A percentile compares a stretch with the other conserved stretches of the same genome.
phyloP scores from a whole-genome alignment of 1,140 invertebrate genomes.

The Magallana angulata region DNA sequence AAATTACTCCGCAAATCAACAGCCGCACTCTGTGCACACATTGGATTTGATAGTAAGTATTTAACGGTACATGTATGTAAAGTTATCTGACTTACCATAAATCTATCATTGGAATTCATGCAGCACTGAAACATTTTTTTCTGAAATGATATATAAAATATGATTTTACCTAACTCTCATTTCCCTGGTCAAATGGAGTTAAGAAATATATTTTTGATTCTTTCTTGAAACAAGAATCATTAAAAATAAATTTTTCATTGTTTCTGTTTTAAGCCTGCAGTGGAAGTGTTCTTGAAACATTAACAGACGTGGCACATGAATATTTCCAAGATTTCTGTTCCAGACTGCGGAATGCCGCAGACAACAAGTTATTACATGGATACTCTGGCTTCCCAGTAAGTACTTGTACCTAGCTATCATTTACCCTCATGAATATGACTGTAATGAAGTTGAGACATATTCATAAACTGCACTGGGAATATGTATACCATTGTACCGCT shows the following conservation, averaged over 20 bases:
- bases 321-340: slow-evolving; percentile 81
- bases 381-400: slow-evolving; percentile 82
- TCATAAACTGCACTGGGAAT: too few relatives aligned
- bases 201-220: too few relatives aligned
- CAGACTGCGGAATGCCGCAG: slow-evolving; percentile 81
- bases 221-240: too few relatives aligned
- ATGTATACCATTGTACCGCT: too few relatives aligned
- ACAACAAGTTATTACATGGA: slow-evolving; percentile 78
- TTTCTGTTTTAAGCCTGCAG: slow-evolving; percentile 74
- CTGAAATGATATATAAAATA: too few relatives aligned
- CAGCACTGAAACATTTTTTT: too few relatives aligned
- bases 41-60: slow-evolving; percentile 42
- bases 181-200: background rate
- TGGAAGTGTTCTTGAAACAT: slow-evolving; percentile 81
- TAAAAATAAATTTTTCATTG: background rate
- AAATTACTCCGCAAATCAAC: slow-evolving; percentile 71
- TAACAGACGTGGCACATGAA: slow-evolving; percentile 82
- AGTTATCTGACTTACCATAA: too few relatives aligned
- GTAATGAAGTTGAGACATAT: too few relatives aligned
- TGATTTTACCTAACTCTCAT: background rate
- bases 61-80: too few relatives aligned
- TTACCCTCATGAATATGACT: too few relatives aligned
- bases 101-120: too few relatives aligned
- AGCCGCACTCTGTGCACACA: slow-evolving; percentile 70
- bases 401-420: slow-evolving; percentile 29